Evolutionary conservation across 2,888 invertebrate genomes (phyloP).

Genomic region (Blastobasis lacticolella): DNA sequence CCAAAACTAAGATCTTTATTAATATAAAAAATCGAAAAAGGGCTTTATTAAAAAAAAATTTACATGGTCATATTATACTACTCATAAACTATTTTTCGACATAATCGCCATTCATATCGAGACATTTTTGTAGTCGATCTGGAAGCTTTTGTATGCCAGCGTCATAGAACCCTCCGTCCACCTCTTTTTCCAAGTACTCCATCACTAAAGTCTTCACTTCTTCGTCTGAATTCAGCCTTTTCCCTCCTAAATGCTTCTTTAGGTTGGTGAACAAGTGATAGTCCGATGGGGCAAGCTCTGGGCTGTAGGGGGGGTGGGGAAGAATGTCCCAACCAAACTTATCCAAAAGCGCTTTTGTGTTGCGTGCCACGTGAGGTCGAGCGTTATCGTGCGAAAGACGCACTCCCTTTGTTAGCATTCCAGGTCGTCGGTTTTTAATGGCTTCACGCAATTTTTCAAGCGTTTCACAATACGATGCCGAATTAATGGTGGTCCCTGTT

Average conservation of each 20-base stretch:
- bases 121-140: too few relatives aligned
- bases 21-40: too few relatives aligned
- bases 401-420: not conserved
- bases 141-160: too few relatives aligned
- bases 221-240: not conserved
- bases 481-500: not conserved
- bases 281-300: not conserved
- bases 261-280: not conserved
- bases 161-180: not conserved
- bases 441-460: not conserved
- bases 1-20: too few relatives aligned
- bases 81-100: too few relatives aligned
- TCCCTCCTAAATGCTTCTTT: not conserved
- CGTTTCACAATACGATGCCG: not conserved
- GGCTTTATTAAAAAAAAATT: too few relatives aligned
- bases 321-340: not conserved
- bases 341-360: not conserved
- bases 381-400: not conserved
- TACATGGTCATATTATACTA: too few relatives aligned
- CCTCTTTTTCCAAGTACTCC: not conserved
- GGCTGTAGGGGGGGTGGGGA: not conserved
- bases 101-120: too few relatives aligned
- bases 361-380: not conserved
- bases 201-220: not conserved
- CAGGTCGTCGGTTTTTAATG: not conserved